A percentile compares a stretch with the other conserved stretches of the same genome.
Conservation (phyloP, 2,888 invertebrate species). For the Camponotus fellah region DNA sequence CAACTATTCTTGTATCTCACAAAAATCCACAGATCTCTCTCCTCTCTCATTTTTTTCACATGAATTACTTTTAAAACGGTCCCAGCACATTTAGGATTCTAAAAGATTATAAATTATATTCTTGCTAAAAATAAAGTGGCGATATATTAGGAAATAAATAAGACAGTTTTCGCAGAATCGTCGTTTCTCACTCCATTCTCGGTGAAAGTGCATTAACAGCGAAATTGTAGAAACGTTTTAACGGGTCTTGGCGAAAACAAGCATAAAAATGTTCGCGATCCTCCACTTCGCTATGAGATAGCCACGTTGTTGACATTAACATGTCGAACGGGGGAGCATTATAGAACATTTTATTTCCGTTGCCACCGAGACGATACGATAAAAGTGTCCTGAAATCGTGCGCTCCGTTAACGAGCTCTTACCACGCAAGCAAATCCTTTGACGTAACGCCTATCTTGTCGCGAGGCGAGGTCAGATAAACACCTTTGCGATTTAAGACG, state of each 20-base stretch:
- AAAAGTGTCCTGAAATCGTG: constrained; percentile 71
- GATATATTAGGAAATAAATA: constrained; percentile 13
- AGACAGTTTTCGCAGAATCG: constrained; percentile 9
- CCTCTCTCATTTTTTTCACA: neutral
- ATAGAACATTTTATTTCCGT: neutral
- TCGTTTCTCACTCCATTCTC: neutral
- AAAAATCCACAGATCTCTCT: neutral
- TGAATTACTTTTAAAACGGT: neutral
- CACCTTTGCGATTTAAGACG: constrained; percentile 1
- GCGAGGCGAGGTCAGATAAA: constrained; percentile 5
- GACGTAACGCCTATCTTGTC: constrained; percentile 55
- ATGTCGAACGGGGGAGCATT: constrained; percentile 25
- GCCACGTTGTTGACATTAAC: constrained; percentile 69
- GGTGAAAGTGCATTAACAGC: constrained; percentile 64
- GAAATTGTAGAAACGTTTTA: constrained; percentile 76
- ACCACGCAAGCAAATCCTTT: constrained; percentile 72
- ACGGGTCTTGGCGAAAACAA: constrained; percentile 74
- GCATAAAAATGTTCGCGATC: constrained; percentile 58
- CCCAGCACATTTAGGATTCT: neutral
- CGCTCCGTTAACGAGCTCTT: constrained; percentile 69
- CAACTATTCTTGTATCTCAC: neutral
- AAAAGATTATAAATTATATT: neutral
- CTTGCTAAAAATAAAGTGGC: neutral
- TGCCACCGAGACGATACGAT: constrained; percentile 51
- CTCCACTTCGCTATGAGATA: neutral